Evolutionary conservation across 2,888 invertebrate species (phyloP).

Genomic region (Synanthedon formicaeformis): DNA sequence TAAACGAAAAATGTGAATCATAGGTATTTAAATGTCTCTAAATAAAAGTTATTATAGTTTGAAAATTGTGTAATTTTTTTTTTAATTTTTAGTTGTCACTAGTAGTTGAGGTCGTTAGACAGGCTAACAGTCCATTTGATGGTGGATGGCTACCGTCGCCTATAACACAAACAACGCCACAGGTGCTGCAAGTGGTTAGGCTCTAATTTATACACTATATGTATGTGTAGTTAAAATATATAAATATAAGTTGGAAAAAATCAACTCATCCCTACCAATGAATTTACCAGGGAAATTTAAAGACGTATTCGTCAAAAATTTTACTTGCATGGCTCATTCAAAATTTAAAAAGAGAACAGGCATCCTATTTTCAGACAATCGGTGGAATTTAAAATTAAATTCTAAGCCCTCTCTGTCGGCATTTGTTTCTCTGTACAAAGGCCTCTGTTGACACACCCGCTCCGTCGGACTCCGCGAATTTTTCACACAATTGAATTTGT

Average conservation of each 20-base stretch:
- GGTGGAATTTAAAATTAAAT: constrained; percentile 6
- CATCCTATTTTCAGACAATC: neutral
- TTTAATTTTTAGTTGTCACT: too few relatives aligned
- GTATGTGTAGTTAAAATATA: too few relatives aligned
- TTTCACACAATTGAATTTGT: constrained; percentile 61
- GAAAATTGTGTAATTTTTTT: too few relatives aligned
- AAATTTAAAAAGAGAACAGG: neutral
- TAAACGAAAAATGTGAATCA: too few relatives aligned
- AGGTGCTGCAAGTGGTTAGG: too few relatives aligned
- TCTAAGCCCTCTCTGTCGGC: constrained; percentile 5
- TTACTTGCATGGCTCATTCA: too few relatives aligned
- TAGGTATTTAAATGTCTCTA: too few relatives aligned
- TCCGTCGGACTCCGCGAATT: constrained; percentile 24
- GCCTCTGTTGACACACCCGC: constrained; percentile 16
- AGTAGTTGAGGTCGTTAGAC: neutral
- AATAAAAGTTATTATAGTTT: too few relatives aligned
- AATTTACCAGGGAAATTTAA: too few relatives aligned
- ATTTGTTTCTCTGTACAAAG: constrained; percentile 3
- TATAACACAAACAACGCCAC: neutral
- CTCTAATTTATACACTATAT: too few relatives aligned
- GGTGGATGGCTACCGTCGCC: neutral
- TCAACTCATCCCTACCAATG: too few relatives aligned
- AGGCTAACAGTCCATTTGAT: neutral
- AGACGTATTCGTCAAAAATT: too few relatives aligned
- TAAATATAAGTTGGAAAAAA: neutral